A percentile compares a stretch with the other conserved stretches of the same genome.
These are phyloP conservation scores for Urosaurus nigricauda DNA, from an alignment of 2,797 vertebrate species.

Conservation along the genomic window DNA sequence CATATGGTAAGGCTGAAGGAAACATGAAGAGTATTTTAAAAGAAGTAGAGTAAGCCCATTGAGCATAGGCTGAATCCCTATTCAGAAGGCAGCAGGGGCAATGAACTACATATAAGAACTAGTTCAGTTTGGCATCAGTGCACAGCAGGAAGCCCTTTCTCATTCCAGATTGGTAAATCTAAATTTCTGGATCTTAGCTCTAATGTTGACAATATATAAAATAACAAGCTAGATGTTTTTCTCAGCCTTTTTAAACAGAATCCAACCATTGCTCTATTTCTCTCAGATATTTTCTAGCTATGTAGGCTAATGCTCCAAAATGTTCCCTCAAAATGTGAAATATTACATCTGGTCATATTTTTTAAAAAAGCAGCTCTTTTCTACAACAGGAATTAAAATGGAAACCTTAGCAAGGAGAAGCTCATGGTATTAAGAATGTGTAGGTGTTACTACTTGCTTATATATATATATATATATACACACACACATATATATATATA, in stretches of 20 bases:
- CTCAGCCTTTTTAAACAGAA: background rate
- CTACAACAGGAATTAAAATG: background rate
- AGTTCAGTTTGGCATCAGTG: background rate
- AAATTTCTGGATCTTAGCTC: background rate
- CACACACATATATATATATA: background rate
- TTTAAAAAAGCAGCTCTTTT: background rate
- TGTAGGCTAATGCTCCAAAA: too few relatives aligned
- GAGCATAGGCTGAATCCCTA: too few relatives aligned
- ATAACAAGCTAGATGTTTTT: background rate
- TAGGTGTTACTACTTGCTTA: background rate
- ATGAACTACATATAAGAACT: background rate
- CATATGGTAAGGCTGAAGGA: too few relatives aligned
- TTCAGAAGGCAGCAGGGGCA: background rate
- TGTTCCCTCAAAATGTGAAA: too few relatives aligned
- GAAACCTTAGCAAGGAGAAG: background rate
- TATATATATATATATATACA: too few relatives aligned
- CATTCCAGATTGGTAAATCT: background rate
- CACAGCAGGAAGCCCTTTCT: background rate
- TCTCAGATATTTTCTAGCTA: background rate
- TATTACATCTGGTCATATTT: too few relatives aligned
- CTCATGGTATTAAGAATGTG: background rate
- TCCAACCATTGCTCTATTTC: background rate
- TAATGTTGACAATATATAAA: background rate
- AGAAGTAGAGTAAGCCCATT: too few relatives aligned
- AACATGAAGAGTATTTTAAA: too few relatives aligned